A percentile compares a stretch with the other conserved stretches of the same genome.
Evolutionary conservation across 2,113 vertebrate genomes (phyloP).

Genomic region (Odocoileus virginianus): DNA sequence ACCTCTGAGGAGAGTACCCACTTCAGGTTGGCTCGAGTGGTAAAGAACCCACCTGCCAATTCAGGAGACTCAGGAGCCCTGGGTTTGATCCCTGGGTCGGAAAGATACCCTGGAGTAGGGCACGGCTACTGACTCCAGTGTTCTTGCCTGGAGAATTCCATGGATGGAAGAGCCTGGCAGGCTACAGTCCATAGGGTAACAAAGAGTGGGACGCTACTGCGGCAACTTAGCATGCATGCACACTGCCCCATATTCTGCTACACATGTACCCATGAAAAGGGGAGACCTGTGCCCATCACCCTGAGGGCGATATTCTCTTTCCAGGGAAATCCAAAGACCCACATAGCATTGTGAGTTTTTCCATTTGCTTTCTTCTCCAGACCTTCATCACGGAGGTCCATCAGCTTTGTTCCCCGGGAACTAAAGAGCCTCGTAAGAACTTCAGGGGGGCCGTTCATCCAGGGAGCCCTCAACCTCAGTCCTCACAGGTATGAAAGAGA

Average conservation of each 20-base stretch:
- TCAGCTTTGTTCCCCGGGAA: not conserved
- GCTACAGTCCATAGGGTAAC: not conserved
- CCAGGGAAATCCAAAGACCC: not conserved
- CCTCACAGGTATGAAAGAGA: not conserved
- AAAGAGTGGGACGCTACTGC: not conserved
- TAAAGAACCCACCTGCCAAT: not conserved
- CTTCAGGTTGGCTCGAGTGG: not conserved
- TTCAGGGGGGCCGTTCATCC: not conserved
- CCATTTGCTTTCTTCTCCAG: not conserved
- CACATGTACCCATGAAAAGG: not conserved
- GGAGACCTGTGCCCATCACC: not conserved
- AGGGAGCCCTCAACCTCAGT: not conserved
- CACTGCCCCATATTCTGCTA: not conserved
- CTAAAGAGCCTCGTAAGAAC: not conserved
- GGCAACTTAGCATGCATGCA: not conserved
- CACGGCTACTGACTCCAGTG: not conserved
- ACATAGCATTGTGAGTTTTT: not conserved
- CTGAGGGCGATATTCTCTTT: not conserved
- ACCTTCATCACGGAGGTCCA: not conserved
- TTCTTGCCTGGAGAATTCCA: not conserved
- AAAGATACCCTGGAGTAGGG: not conserved
- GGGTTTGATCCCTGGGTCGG: not conserved
- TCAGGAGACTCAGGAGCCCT: not conserved
- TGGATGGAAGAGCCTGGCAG: not conserved
- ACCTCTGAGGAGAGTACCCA: not conserved